A percentile compares a stretch with the other conserved stretches of the same genome.
phyloP scores from a whole-genome alignment of 2,113 vertebrate species.

The Thinocorus orbignyianus region DNA sequence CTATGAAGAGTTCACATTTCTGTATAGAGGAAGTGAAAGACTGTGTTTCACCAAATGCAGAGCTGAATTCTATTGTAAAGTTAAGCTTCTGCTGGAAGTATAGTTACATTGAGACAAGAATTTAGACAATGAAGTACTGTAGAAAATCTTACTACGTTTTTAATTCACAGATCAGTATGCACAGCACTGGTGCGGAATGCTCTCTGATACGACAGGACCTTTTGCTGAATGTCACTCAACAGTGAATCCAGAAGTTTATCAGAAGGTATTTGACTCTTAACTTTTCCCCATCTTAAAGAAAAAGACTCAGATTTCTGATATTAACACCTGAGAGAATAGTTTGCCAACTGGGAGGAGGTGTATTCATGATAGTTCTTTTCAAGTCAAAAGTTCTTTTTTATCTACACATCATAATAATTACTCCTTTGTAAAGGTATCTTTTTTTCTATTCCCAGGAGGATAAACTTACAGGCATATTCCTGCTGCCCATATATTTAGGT shows the following conservation, averaged over 20 bases:
- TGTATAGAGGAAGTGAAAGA: background rate
- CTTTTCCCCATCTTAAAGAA: background rate
- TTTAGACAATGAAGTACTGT: background rate
- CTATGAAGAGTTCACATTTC: background rate
- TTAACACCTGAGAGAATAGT: background rate
- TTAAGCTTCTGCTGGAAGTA: background rate
- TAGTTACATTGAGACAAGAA: background rate
- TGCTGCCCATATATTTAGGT: background rate
- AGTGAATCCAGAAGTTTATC: conserved; percentile 79
- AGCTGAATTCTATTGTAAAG: background rate
- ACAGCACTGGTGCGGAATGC: conserved; percentile 84
- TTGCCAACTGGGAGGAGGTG: background rate
- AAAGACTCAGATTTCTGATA: background rate
- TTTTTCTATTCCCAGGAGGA: background rate
- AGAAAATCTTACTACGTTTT: background rate
- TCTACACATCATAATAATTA: background rate
- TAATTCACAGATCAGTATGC: conserved; percentile 84
- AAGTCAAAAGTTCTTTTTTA: background rate
- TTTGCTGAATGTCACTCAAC: conserved; percentile 85
- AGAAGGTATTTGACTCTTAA: conserved; percentile 74
- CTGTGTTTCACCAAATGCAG: background rate
- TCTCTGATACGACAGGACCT: conserved; percentile 71
- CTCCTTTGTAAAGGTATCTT: background rate
- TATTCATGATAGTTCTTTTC: background rate
- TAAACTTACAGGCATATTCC: background rate